Base-by-base conservation (phyloP, 2,888 invertebrate genomes). In the Caenorhabditis sp. region DNA sequence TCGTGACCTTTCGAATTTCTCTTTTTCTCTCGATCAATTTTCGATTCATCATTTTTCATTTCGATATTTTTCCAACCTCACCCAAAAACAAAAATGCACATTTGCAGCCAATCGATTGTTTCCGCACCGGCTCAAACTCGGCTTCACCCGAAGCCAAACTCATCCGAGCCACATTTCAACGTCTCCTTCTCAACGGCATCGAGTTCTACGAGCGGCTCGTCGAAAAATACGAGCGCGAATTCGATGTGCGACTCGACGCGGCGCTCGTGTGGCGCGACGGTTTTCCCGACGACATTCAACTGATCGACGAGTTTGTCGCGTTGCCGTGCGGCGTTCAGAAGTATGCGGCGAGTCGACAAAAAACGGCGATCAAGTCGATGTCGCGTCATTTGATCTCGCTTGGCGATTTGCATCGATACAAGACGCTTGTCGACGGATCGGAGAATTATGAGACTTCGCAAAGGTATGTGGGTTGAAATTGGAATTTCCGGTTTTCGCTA, bases 371-470 rank as follows among this genome's bases (percentile, higher is more conserved):
- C 17, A 77, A 76, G 90, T 95, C 88, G 91, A 94, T 81, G 93
- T 93, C 97, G 89, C 94, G 95, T 84, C 90, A 94, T 77, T 93
- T 93, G 82, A 91, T 97, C 60, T 94, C 93, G 87, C 90, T 97
- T 83, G 97, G 97, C 1, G 97, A 97, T 89, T 91, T 97, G 83
- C 93, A 93, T 17, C 91, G 97, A 69, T 97, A 97, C 89, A 92
- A 92, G 88, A 93, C 94, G 87, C 93, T 93, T 89, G 87, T 88
- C 68, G 88, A 88, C 69, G 92, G 92, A 53, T 93, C 93, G 0
- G 91, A 92, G 66, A 94, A 93, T 89, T 95, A 93, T 88, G 80
- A 77, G 23, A 66, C 43, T 0, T 64, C 81, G 17, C 69, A 76
- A 63, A 70, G 66, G 79, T 80, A 12, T 21, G 64, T 59, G 36